These are phyloP conservation scores for Batillaria attramentaria DNA, from an alignment of 1,140 invertebrate genomes.

Conservation along the genomic window DNA sequence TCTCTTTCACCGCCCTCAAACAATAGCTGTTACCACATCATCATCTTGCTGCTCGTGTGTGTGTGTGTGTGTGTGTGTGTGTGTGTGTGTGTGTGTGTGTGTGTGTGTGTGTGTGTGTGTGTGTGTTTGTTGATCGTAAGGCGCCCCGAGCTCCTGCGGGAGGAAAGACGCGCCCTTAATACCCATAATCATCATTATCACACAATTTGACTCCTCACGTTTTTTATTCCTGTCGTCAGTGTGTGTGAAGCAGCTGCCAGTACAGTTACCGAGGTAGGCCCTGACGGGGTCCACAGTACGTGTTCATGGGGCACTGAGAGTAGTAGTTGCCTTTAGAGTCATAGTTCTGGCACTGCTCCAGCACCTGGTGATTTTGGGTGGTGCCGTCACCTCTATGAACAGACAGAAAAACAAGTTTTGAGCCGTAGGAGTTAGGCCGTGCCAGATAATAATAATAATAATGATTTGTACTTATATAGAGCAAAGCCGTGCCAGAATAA, in stretches of 20 bases:
- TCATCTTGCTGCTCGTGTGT: too few species aligned
- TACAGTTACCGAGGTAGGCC: slow-evolving; percentile 8
- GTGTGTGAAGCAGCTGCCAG: slow-evolving; percentile 19
- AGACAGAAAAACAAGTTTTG: neutral
- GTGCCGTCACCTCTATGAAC: neutral
- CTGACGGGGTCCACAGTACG: neutral
- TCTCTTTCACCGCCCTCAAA: too few species aligned
- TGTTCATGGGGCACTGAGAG: slow-evolving; percentile 8
- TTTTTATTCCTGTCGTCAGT: neutral
- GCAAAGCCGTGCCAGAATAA: neutral
- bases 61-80: too few species aligned
- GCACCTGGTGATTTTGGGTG: neutral
- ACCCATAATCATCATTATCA: too few species aligned
- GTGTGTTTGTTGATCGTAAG: too few species aligned
- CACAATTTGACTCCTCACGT: too few species aligned
- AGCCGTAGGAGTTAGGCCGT: neutral
- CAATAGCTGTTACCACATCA: too few species aligned
- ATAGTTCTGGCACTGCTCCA: slow-evolving; percentile 17
- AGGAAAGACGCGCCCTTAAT: too few species aligned
- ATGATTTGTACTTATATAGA: neutral
- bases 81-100: too few species aligned
- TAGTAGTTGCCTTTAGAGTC: neutral
- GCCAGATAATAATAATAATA: neutral
- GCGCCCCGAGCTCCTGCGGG: too few species aligned
- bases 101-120: too few species aligned